phyloP scores from a whole-genome alignment of 2,113 vertebrate species.

The Vombatus ursinus region DNA sequence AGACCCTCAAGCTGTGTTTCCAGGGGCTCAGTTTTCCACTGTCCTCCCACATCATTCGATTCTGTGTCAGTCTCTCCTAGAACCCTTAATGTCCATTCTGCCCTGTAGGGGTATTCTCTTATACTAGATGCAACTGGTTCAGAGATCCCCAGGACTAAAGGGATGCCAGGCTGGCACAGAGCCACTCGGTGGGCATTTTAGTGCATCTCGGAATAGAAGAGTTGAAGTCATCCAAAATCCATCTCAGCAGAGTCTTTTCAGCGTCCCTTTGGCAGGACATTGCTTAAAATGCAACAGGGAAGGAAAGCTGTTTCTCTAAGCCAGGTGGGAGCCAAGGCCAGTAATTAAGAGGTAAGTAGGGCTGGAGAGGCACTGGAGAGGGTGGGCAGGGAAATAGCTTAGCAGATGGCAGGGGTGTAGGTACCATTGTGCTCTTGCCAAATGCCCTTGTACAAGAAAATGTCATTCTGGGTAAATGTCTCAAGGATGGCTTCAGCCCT shows the following conservation, averaged over 20 bases:
- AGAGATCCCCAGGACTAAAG: conserved; percentile 22
- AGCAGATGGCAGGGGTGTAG: conserved; percentile 71
- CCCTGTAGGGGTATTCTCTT: conserved; percentile 4
- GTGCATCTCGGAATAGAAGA: background rate
- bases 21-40: conserved; percentile 5
- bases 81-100: conserved; percentile 33
- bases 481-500: conserved; percentile 45
- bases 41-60: conserved; percentile 41
- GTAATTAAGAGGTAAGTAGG: conserved; percentile 77
- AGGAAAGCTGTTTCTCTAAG: conserved; percentile 48
- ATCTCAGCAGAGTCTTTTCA: conserved; percentile 43
- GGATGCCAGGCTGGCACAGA: conserved; percentile 13
- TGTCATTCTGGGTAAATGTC: conserved; percentile 55
- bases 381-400: conserved; percentile 60
- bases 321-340: conserved; percentile 61
- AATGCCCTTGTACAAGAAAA: conserved; percentile 62
- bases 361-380: conserved; percentile 24
- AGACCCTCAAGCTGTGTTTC: background rate
- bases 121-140: conserved; percentile 30
- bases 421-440: conserved; percentile 53
- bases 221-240: conserved; percentile 6
- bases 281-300: conserved; percentile 62
- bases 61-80: conserved; percentile 39
- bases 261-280: conserved; percentile 36
- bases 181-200: conserved; percentile 15